Base-by-base conservation (phyloP, 1,140 invertebrate genomes). In the Drosophila nigrodunni region DNA sequence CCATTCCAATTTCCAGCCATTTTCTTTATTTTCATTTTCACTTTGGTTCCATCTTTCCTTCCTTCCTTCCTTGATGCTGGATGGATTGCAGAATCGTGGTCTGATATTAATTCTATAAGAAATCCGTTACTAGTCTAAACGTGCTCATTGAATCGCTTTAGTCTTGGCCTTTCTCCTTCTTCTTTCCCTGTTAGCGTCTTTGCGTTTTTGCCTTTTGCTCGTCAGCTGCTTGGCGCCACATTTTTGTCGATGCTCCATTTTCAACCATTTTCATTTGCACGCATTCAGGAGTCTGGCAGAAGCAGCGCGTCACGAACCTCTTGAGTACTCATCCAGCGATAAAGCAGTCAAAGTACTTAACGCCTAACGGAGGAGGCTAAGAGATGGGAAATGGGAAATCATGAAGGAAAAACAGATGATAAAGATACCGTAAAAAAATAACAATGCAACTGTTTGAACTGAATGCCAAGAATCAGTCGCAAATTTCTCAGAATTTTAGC, bases 51-150 rank as follows among this genome's bases (percentile, higher is more conserved):
- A 18, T 59, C 25, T 25, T 46, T 15, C 47, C 35, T 34, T 58
- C 61, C 57, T 44, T 30, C 13, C 41, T 75, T 76, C 41, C 15
- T 44, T 39, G 35, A 15, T 18, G 21, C 4, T 1, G 43, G 8
- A 46, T 30, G 37, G 39, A 64, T 58, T 15, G 30, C 54, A 70
- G 44, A 71, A 46, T 68, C 70, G 78, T 78, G 69, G 82, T 76
- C 77, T 86, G 75, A 87, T 86, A 87, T 86, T 86, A 86, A 86
- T 86, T 88, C 83, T 76, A 86, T 86, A 82, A 74, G 80, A 88
- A 86, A 87, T 80, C 80, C 82, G 75, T 77, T 83, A 66, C 64
- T 67, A 80, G 67, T 78, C 80, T 81, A 85, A 85, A 78, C 82
- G 82, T 85, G 82, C 78, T 74, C 81, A 85, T 85, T 86, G 78